Evolutionary conservation across 2,113 vertebrate species (phyloP).

Genomic region (Lichenostomus cassidix): DNA sequence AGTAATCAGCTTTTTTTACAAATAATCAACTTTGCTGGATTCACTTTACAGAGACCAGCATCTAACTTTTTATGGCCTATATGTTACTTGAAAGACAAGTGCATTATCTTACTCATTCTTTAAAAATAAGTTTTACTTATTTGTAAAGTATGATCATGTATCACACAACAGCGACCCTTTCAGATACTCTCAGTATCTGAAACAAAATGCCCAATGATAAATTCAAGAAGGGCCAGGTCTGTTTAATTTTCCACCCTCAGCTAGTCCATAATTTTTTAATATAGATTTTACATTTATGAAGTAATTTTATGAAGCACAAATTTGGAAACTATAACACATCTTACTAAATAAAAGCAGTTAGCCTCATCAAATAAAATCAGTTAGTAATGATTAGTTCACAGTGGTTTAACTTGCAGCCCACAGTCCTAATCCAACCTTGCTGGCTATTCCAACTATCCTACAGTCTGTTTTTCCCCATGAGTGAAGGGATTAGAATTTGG

Average conservation of each 20-base stretch:
- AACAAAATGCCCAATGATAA: not conserved
- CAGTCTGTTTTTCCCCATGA: not conserved
- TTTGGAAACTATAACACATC: not conserved
- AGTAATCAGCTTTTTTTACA: not conserved
- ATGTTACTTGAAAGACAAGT: not conserved
- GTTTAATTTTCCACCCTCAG: not conserved
- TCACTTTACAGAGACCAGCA: not conserved
- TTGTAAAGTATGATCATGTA: not conserved
- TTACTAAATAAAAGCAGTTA: not conserved
- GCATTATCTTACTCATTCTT: not conserved
- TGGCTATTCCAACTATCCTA: not conserved
- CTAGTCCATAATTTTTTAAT: not conserved
- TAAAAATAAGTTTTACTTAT: not conserved
- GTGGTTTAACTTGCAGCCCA: not conserved
- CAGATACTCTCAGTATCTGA: not conserved
- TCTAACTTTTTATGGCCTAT: not conserved
- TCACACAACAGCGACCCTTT: not conserved
- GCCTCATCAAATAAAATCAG: not conserved
- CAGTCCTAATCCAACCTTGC: not conserved
- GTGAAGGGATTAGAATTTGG: not conserved
- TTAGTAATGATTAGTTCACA: not conserved
- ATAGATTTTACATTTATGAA: not conserved
- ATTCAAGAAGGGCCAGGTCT: not conserved
- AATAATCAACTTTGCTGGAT: not conserved
- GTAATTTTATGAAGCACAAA: not conserved